Percentiles rank a stretch among this genome's conserved stretches.
Evolutionary conservation across 1,140 invertebrate species (phyloP).

Genomic region (Theocolax elegans): DNA sequence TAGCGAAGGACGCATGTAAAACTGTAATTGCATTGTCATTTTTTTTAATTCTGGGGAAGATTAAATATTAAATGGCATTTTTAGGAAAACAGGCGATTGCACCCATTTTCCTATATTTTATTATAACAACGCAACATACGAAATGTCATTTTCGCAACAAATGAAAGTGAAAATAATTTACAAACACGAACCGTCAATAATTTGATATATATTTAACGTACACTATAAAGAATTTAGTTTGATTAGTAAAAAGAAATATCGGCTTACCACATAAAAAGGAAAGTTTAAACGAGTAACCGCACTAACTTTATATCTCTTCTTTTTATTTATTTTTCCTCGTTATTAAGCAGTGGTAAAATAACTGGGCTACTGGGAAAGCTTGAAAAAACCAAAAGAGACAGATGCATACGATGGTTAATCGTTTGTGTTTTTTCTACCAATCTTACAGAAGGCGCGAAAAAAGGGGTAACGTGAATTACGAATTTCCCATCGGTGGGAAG

Average conservation of each 20-base stretch:
- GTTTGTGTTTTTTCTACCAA: neutral
- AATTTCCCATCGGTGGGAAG: constrained; percentile 20
- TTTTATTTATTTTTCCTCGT: neutral
- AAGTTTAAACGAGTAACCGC: neutral
- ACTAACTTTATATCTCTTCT: neutral
- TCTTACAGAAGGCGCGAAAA: neutral
- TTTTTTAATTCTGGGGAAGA: too few species aligned
- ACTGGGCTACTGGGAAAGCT: neutral
- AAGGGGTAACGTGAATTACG: constrained; percentile 33
- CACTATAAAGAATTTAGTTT: neutral
- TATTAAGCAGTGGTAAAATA: neutral
- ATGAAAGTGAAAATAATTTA: too few species aligned
- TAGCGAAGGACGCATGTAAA: too few species aligned
- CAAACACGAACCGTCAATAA: neutral
- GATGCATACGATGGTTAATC: constrained; percentile 8
- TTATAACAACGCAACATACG: too few species aligned
- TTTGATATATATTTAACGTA: too few species aligned
- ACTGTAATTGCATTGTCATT: too few species aligned
- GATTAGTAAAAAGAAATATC: constrained; percentile 19
- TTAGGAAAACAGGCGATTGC: too few species aligned
- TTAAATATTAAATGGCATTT: too few species aligned
- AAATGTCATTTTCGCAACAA: too few species aligned
- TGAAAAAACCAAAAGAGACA: neutral
- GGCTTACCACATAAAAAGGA: neutral
- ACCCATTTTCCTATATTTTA: too few species aligned